A percentile compares a stretch with the other conserved stretches of the same genome.
Evolutionary conservation across 2,113 vertebrate genomes (phyloP).

Genomic region (Prinia subflava): DNA sequence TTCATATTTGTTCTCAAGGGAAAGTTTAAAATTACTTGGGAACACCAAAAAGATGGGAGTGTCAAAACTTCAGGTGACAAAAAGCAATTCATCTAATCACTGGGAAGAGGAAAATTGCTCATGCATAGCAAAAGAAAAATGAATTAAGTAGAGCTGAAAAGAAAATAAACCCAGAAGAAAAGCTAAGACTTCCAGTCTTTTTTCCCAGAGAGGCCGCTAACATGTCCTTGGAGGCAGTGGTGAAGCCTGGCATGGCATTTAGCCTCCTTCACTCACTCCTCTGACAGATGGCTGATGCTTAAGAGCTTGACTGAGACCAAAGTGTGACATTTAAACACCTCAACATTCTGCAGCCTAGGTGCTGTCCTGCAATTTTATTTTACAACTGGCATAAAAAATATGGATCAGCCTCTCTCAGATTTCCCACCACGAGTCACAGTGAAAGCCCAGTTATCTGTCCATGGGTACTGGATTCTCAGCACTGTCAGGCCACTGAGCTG

Average conservation of each 20-base stretch:
- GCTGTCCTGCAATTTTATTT: not conserved
- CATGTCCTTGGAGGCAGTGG: not conserved
- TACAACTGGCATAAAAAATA: not conserved
- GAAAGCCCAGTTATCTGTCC: not conserved
- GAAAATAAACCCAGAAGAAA: not conserved
- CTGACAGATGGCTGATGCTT: not conserved
- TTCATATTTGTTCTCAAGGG: not conserved
- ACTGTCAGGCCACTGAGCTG: not conserved
- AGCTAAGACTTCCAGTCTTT: not conserved
- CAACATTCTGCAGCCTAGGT: not conserved
- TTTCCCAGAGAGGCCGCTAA: not conserved
- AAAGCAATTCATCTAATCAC: not conserved
- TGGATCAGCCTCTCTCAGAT: not conserved
- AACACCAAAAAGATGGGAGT: not conserved
- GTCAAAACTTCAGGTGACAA: not conserved
- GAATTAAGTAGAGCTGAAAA: not conserved
- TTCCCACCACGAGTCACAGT: not conserved
- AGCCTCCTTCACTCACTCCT: not conserved
- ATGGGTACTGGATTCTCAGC: not conserved
- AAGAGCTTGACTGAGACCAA: not conserved
- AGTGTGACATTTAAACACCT: not conserved
- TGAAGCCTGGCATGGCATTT: not conserved
- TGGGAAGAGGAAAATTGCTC: not conserved
- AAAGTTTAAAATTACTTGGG: not conserved
- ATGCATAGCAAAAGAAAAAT: not conserved